Evolutionary conservation across 2,797 vertebrate species (phyloP).

Genomic region (Myripristis jacobus): DNA sequence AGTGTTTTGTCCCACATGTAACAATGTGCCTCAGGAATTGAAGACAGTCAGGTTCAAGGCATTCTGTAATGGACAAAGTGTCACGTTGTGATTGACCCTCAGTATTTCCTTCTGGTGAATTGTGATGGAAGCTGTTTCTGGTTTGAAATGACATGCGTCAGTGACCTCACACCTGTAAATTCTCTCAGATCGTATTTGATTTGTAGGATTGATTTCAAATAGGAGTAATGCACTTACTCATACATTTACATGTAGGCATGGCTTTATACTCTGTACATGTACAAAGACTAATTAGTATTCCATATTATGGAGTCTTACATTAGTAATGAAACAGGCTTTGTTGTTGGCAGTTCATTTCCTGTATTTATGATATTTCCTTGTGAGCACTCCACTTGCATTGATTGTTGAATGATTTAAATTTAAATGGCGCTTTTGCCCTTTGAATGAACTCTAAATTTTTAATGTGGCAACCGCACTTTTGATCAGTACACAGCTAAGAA

Average conservation of each 20-base stretch:
- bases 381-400: neutral
- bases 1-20: neutral
- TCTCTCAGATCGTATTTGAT: no score
- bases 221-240: neutral
- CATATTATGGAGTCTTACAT: neutral
- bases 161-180: no score
- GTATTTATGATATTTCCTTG: neutral
- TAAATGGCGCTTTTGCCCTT: conserved; percentile 1
- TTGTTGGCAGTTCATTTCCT: neutral
- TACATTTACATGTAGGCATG: neutral
- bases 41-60: conserved; percentile 6
- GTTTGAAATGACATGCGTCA: no score
- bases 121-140: neutral
- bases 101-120: neutral
- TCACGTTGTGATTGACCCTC: neutral
- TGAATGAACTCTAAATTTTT: conserved; percentile 22
- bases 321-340: neutral
- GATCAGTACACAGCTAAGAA: neutral
- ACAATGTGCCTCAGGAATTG: neutral
- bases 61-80: neutral
- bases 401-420: conserved; percentile 25
- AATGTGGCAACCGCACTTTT: neutral
- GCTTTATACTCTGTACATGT: neutral
- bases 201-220: neutral
- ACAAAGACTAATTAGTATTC: neutral